Conservation (phyloP, 2,888 invertebrate genomes). For the Mesorhabditis belari region DNA sequence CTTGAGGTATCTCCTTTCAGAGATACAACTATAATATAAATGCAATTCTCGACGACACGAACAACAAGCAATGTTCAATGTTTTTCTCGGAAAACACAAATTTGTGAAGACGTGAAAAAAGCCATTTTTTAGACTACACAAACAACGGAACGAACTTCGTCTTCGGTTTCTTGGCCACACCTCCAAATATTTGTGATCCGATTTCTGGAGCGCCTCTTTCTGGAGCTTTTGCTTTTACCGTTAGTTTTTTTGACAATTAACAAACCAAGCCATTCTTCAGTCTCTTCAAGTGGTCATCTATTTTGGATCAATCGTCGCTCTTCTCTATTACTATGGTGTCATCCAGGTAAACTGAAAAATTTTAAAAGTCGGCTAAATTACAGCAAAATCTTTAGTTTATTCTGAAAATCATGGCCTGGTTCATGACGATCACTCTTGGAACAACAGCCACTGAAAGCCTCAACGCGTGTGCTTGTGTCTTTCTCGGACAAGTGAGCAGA, state of each 20-base stretch:
- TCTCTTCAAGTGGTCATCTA: slow-evolving; percentile 49
- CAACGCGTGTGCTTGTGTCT: slow-evolving; percentile 84
- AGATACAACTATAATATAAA: too few relatives aligned
- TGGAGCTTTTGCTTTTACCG: background rate
- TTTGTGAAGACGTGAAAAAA: too few relatives aligned
- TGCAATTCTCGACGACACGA: too few relatives aligned
- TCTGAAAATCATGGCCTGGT: slow-evolving; percentile 17
- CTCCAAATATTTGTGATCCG: slow-evolving; percentile 44
- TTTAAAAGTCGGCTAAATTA: background rate
- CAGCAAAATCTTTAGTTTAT: slow-evolving; percentile 1
- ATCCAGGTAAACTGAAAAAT: slow-evolving; percentile 41
- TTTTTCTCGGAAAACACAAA: too few relatives aligned
- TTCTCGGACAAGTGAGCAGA: slow-evolving; percentile 64
- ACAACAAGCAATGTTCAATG: too few relatives aligned
- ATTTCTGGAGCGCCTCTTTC: background rate
- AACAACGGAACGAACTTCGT: slow-evolving; percentile 70
- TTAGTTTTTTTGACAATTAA: background rate
- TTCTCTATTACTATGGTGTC: slow-evolving; percentile 47
- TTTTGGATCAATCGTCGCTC: slow-evolving; percentile 44
- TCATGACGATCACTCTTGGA: slow-evolving; percentile 60
- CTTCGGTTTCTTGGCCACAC: slow-evolving; percentile 61
- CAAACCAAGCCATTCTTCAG: slow-evolving; percentile 9
- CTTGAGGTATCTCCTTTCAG: too few relatives aligned
- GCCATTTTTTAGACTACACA: slow-evolving; percentile 72
- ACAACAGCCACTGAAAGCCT: slow-evolving; percentile 92